Percentiles rank a stretch among this genome's conserved stretches.
Conservation (phyloP, 2,888 invertebrate genomes). For the Margaritifera margaritifera region DNA sequence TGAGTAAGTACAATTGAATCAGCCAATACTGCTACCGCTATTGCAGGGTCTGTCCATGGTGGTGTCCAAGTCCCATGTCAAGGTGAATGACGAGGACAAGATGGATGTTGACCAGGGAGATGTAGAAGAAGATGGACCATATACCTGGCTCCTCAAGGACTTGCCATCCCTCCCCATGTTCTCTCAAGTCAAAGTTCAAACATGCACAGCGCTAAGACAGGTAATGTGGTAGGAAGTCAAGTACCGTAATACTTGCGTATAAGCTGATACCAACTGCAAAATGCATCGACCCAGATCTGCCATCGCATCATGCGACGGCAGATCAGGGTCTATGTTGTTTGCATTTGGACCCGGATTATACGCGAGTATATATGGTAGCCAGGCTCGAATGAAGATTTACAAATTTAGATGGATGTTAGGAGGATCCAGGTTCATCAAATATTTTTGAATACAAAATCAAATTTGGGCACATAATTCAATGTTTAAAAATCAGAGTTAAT, state of each 20-base stretch:
- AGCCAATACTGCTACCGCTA: constrained; percentile 1
- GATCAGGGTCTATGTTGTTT: too few relatives aligned
- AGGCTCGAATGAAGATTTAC: too few relatives aligned
- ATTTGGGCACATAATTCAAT: too few relatives aligned
- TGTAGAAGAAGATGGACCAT: constrained; percentile 64
- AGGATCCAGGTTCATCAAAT: too few relatives aligned
- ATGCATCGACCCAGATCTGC: too few relatives aligned
- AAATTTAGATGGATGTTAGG: too few relatives aligned
- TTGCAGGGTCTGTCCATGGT: constrained; percentile 82
- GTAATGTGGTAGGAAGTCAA: constrained; percentile 30
- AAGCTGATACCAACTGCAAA: too few relatives aligned
- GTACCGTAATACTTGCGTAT: too few relatives aligned
- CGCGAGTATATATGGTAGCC: too few relatives aligned
- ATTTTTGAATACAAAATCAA: too few relatives aligned
- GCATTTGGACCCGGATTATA: too few relatives aligned
- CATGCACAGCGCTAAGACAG: constrained; percentile 64
- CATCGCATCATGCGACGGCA: too few relatives aligned
- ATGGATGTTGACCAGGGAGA: constrained; percentile 35
- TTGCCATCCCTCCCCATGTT: constrained; percentile 86
- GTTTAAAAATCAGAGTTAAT: neutral
- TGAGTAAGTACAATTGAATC: neutral
- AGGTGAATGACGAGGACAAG: constrained; percentile 25
- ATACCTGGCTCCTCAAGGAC: constrained; percentile 72
- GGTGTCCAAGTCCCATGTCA: constrained; percentile 73
- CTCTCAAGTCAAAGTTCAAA: constrained; percentile 68